Evolutionary conservation across 2,797 vertebrate species (phyloP), one percentile per base, ranked within the genome.

Genomic region (Pygocentrus nattereri): DNA sequence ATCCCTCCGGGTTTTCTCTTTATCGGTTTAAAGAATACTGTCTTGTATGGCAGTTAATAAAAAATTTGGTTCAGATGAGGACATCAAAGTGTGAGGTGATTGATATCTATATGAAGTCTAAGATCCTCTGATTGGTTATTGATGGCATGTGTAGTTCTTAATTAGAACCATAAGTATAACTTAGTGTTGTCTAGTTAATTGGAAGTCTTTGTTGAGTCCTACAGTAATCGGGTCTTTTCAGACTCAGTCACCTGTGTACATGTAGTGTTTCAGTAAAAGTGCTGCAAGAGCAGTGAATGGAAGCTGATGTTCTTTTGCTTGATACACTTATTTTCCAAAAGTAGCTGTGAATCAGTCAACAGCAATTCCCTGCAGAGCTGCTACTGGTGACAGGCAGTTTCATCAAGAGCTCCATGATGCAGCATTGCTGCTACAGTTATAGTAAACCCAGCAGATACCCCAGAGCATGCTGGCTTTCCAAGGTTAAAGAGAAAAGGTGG

Each of bases 341-440:
- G 65, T 31, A 68, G 68, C 19, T 68, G 52, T n/a, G 44, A 7
- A 50, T 59, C 76, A 69, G 50, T 19, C 65, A 4, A 16, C 30
- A 47, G 77, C 41, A 30, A 27, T 23, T 38, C 1, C 23, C 65
- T 61, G 30, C 44, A 38, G 30, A 38, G 56, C 41, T 61, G 27
- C 4, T 23, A 11, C 25, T 61, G 25, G 13, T 25, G 38, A 44
- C 34, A 5, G 18, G 16, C 16, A 21, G 10, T 69, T 52, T 44
- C 30, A 34, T 47, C 75, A 41, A 59, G 19, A 30, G 16, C 19
- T 61, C 15, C 21, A 10, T 59, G 65, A 19, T 44, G 65, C 38
- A 47, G 38, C 34, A n/a, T 65, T 68, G 64, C 21, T 68, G 64
- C 27, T 64, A 64, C 65, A 44, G 38, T 68, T 47, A 44, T 38